Evolutionary conservation across 2,113 vertebrate species (phyloP).

Genomic region (Nothoprocta perdicaria): DNA sequence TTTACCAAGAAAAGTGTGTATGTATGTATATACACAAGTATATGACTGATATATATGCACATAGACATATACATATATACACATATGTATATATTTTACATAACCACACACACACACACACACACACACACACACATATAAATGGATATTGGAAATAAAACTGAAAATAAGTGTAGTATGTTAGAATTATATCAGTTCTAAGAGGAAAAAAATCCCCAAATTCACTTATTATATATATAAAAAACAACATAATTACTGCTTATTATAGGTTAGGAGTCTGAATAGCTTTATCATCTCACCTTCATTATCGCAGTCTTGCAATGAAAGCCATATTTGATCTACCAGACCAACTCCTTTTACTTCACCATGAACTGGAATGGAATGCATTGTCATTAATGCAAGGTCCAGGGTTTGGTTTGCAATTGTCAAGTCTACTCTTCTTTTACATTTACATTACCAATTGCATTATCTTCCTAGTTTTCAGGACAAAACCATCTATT

Average conservation of each 20-base stretch:
- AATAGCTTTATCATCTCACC: conserved; percentile 63
- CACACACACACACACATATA: not conserved
- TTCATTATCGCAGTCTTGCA: conserved; percentile 71
- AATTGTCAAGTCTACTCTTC: conserved; percentile 3
- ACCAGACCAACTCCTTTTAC: conserved; percentile 72
- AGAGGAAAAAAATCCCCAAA: conserved; percentile 6
- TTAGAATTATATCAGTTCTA: not conserved
- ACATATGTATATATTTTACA: too few relatives aligned
- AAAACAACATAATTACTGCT: conserved; percentile 1
- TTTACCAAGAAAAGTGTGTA: not conserved
- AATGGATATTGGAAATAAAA: not conserved
- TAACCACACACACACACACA: too few relatives aligned
- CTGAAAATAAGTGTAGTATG: not conserved
- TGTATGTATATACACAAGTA: not conserved
- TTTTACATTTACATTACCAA: not conserved
- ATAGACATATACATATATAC: too few relatives aligned
- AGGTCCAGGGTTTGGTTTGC: not conserved
- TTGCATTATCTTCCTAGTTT: not conserved
- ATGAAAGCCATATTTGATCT: conserved; percentile 74
- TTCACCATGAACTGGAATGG: conserved; percentile 74
- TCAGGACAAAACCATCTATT: not conserved
- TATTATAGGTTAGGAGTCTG: conserved; percentile 36
- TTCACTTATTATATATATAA: not conserved
- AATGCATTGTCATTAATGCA: conserved; percentile 64
- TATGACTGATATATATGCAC: too few relatives aligned